Percentiles rank a stretch among this genome's conserved stretches.
phyloP scores from a whole-genome alignment of 2,113 vertebrate genomes.

The Scortum barcoo region DNA sequence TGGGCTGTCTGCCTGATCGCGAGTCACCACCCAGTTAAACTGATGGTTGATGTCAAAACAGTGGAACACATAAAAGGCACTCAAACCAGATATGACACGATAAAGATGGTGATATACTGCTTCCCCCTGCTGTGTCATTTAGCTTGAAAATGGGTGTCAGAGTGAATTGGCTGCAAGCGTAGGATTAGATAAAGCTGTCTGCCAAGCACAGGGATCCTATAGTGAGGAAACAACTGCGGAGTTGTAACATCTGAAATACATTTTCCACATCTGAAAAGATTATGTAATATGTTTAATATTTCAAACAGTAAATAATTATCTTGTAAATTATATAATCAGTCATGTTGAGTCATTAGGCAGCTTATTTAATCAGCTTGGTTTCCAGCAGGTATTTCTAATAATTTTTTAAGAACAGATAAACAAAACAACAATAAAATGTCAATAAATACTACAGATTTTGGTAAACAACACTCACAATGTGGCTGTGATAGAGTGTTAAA shows the following conservation, averaged over 20 bases:
- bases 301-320: background rate
- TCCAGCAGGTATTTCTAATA: background rate
- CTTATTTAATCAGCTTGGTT: background rate
- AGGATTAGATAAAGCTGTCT: background rate
- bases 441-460: background rate
- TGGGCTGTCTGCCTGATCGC: constrained; percentile 26
- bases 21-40: constrained; percentile 51
- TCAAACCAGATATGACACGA: constrained; percentile 61
- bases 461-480: background rate
- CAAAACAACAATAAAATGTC: background rate
- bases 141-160: constrained; percentile 21
- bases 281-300: background rate
- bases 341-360: background rate
- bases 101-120: constrained; percentile 27
- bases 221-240: background rate
- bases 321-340: too few species aligned
- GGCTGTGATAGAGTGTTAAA: background rate
- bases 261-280: background rate
- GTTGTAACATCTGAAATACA: background rate
- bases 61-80: constrained; percentile 38
- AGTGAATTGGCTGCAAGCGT: constrained; percentile 2
- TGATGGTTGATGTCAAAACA: constrained; percentile 59
- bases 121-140: constrained; percentile 25
- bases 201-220: background rate
- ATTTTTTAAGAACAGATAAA: background rate